A percentile compares a stretch with the other conserved stretches of the same genome.
Conservation (phyloP, 1,140 invertebrate genomes). For the Drepana arcuata region DNA sequence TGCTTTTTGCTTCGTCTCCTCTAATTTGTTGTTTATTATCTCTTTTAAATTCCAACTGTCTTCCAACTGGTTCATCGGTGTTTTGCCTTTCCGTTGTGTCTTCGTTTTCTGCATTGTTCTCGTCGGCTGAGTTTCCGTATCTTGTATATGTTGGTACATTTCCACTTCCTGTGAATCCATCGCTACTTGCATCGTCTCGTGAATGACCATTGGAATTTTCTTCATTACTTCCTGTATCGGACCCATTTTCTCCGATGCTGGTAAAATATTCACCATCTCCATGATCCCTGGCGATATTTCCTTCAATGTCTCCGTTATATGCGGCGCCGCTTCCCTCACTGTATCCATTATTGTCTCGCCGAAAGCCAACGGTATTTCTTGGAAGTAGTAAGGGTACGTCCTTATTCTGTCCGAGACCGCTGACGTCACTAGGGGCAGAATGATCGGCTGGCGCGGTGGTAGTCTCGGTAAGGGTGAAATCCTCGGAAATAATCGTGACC, state of each 20-base stretch:
- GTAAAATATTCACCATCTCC: constrained; percentile 55
- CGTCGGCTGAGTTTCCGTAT: constrained; percentile 4
- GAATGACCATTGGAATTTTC: constrained; percentile 46
- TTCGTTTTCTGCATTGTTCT: constrained; percentile 15
- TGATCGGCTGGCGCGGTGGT: constrained; percentile 44
- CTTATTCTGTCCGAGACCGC: constrained; percentile 56
- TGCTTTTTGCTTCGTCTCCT: constrained; percentile 50
- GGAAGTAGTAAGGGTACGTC: constrained; percentile 58
- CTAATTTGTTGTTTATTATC: constrained; percentile 43
- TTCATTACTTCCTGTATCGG: constrained; percentile 48
- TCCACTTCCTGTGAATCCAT: constrained; percentile 28
- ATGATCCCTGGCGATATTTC: constrained; percentile 58
- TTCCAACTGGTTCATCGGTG: constrained; percentile 26
- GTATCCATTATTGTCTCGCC: constrained; percentile 59
- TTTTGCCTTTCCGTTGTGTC: constrained; percentile 21
- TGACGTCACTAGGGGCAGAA: constrained; percentile 52
- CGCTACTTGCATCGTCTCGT: constrained; percentile 51
- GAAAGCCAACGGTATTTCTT: constrained; percentile 59
- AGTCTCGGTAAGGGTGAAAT: constrained; percentile 30
- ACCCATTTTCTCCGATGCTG: constrained; percentile 28
- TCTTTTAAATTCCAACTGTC: constrained; percentile 39
- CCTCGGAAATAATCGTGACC: constrained; percentile 21
- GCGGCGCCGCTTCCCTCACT: constrained; percentile 53
- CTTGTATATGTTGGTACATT: no score
- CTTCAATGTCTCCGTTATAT: constrained; percentile 50